These are phyloP conservation scores for Cottus gobio DNA, from an alignment of 2,113 vertebrate species.

Conservation along the genomic window DNA sequence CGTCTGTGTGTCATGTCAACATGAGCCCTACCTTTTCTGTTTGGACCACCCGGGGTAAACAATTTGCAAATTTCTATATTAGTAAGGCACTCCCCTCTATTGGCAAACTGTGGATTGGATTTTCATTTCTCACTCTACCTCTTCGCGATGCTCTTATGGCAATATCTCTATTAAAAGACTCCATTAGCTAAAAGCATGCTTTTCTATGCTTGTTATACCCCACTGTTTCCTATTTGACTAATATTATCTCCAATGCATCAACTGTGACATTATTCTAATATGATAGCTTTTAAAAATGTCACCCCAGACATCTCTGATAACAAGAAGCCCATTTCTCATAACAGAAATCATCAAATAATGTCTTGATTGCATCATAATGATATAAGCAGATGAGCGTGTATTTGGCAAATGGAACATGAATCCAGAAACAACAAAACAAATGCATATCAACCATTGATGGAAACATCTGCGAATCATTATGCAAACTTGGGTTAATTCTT, in stretches of 20 bases:
- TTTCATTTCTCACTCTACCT: conserved; percentile 43
- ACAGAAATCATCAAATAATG: conserved; percentile 94
- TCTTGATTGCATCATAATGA: conserved; percentile 91
- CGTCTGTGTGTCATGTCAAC: conserved; percentile 22
- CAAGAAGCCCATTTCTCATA: conserved; percentile 82
- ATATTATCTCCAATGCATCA: conserved; percentile 87
- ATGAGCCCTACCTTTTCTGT: conserved; percentile 2
- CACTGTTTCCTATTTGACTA: conserved; percentile 82
- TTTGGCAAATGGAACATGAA: conserved; percentile 78
- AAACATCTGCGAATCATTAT: conserved; percentile 95
- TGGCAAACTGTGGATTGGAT: conserved; percentile 46
- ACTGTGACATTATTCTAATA: conserved; percentile 83
- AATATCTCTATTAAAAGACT: conserved; percentile 51
- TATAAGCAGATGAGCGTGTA: conserved; percentile 89
- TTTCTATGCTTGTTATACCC: conserved; percentile 62
- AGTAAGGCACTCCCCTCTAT: conserved; percentile 1
- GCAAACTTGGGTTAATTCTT: conserved; percentile 93
- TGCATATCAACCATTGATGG: conserved; percentile 86
- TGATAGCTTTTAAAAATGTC: conserved; percentile 84
- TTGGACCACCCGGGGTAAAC: conserved; percentile 20
- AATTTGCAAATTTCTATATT: conserved; percentile 25
- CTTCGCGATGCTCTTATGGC: conserved; percentile 38
- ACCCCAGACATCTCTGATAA: conserved; percentile 60
- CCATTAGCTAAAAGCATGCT: conserved; percentile 70
- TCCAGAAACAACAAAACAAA: conserved; percentile 76